Evolutionary conservation across 2,888 invertebrate species (phyloP), one percentile per base, ranked within the genome.

Genomic region (Sturmia bella): DNA sequence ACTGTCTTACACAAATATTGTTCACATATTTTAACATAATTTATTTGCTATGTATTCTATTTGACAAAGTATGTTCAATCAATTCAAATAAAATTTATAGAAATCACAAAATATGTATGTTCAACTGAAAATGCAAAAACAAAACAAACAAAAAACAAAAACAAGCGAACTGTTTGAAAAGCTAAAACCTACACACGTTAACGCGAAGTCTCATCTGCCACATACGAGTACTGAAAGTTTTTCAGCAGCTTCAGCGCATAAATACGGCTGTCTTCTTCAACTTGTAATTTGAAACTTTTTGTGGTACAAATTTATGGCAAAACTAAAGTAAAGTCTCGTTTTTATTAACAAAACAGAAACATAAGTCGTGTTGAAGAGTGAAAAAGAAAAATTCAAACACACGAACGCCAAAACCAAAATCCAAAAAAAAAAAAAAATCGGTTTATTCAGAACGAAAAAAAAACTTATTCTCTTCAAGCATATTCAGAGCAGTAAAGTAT

Each of bases 21-120:
- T 59, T 32, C 64, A 72, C 72, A 78, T 78, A 66, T 78, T 78
- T 72, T 50, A 73, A 59, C 41, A 79, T 66, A 79, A 79, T 73
- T 79, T 79, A 79, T 79, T 59, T 59, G 54, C 78, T 52, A 52
- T 72, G 72, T 39, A 61, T 15, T 39, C 43, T 43, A 79, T 73
- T 73, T 79, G 78, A 79, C 78, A 73, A 73, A 73, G 78, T 73
- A 66, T 79, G 78, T 79, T 79, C 78, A 79, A 79, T 79, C 78
- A 79, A 79, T 73, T 79, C 78, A 79, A 79, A 79, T 73, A 73
- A 79, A 79, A 79, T 68, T 72, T 79, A 66, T 68, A 61, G 52
- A 79, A 79, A 79, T 79, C 66, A 52, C 39, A 59, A 78, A 50
- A 54, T 68, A 70, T 56, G 52, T 68, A 70, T 56, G 52, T 61